phyloP scores from a whole-genome alignment of 2,113 vertebrate genomes.

The Mormyrus lacerda region DNA sequence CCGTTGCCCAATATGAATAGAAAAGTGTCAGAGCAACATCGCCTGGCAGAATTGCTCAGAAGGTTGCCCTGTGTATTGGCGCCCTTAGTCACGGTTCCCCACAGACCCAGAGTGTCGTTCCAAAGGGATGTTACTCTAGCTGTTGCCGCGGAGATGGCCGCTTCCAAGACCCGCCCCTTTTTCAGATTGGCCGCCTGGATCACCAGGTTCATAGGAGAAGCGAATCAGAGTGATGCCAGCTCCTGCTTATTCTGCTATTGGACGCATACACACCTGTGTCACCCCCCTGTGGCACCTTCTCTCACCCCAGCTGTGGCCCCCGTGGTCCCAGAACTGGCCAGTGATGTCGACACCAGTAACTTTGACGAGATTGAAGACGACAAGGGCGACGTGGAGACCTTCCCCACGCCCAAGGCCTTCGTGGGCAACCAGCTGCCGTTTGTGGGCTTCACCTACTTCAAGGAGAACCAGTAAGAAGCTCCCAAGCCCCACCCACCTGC shows the following conservation, averaged over 20 bases:
- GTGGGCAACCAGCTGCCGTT: conserved; percentile 97
- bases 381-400: conserved; percentile 93
- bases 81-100: neutral
- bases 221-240: neutral
- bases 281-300: neutral
- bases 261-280: neutral
- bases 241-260: neutral
- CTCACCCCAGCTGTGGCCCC: conserved; percentile 75
- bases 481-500: no score
- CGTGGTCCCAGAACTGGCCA: conserved; percentile 94
- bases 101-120: neutral
- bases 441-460: conserved; percentile 96
- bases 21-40: neutral
- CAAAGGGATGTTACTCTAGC: neutral
- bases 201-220: neutral
- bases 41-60: neutral
- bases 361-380: conserved; percentile 97
- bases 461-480: conserved; percentile 85
- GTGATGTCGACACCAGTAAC: conserved; percentile 96
- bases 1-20: neutral
- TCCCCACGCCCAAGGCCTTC: conserved; percentile 91
- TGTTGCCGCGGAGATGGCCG: neutral
- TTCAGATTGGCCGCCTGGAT: neutral
- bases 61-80: neutral
- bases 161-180: neutral